These are phyloP conservation scores for Leptinotarsa peninsularis DNA, from an alignment of 2,888 invertebrate genomes.

Conservation along the genomic window DNA sequence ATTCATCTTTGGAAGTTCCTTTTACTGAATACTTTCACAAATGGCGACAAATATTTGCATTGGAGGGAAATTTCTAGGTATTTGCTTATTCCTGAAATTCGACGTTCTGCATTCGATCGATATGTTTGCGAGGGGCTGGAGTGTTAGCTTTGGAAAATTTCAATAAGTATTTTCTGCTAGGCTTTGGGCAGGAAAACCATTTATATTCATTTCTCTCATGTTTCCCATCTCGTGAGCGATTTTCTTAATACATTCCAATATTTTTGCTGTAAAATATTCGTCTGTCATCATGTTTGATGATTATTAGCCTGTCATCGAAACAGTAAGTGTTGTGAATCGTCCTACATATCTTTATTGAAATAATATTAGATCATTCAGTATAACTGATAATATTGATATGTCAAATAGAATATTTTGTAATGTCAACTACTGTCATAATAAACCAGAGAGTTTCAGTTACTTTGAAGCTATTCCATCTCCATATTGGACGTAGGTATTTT, in stretches of 20 bases:
- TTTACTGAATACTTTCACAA: not conserved
- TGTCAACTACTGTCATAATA: too few relatives aligned
- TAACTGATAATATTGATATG: too few relatives aligned
- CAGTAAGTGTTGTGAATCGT: too few relatives aligned
- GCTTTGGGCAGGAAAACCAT: not conserved
- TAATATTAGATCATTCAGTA: too few relatives aligned
- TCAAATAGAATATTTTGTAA: too few relatives aligned
- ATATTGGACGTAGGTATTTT: too few relatives aligned
- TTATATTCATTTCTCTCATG: not conserved
- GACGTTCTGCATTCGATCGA: not conserved
- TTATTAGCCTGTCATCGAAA: too few relatives aligned
- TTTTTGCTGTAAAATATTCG: not conserved
- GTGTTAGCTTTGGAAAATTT: not conserved
- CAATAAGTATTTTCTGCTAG: not conserved
- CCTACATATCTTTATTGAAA: too few relatives aligned
- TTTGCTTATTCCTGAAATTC: not conserved
- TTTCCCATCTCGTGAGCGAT: not conserved
- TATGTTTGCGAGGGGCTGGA: not conserved
- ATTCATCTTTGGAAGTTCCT: not conserved
- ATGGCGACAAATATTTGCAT: not conserved
- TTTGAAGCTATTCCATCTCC: too few relatives aligned
- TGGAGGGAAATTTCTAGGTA: not conserved
- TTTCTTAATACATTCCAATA: not conserved
- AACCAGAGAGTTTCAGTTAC: too few relatives aligned
- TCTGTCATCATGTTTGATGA: not conserved